These are phyloP conservation scores for Clupea harengus DNA, from an alignment of 2,113 vertebrate species.

Conservation along the genomic window DNA sequence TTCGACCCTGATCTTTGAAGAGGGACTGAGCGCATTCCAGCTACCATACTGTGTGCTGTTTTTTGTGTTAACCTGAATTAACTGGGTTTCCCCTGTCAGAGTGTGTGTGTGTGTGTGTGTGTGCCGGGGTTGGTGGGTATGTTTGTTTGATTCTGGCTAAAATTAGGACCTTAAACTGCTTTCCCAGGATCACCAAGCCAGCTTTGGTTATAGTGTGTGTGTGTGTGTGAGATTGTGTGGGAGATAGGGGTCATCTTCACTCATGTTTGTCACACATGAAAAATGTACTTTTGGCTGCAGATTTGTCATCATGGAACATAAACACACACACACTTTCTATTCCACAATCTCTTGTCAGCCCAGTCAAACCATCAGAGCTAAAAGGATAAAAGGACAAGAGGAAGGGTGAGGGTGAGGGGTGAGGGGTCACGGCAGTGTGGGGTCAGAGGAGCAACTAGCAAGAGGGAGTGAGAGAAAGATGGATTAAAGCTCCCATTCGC, in stretches of 20 bases:
- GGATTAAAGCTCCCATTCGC: not conserved
- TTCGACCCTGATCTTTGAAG: not conserved
- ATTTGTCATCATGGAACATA: no score
- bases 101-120: no score
- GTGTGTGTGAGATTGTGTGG: not conserved
- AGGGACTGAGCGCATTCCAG: no score
- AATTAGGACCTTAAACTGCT: no score
- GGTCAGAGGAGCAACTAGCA: constrained; percentile 27
- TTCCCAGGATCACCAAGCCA: no score
- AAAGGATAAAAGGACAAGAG: constrained; percentile 29
- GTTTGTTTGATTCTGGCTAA: no score
- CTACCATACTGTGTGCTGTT: no score
- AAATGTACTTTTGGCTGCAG: not conserved
- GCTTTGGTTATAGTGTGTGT: not conserved
- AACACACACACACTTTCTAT: not conserved
- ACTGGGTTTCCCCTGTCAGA: no score
- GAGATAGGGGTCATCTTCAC: no score
- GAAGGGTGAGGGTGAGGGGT: constrained; percentile 30
- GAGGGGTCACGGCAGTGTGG: constrained; percentile 33
- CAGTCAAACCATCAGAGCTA: constrained; percentile 23
- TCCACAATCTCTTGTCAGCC: not conserved
- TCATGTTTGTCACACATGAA: not conserved
- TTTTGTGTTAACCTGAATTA: no score
- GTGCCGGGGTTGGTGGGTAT: no score
- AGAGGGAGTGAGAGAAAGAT: constrained; percentile 9